Evolutionary conservation across 1,140 invertebrate genomes (phyloP), one percentile per base, ranked within the genome.

Genomic region (Macrosteles quadrilineatus): DNA sequence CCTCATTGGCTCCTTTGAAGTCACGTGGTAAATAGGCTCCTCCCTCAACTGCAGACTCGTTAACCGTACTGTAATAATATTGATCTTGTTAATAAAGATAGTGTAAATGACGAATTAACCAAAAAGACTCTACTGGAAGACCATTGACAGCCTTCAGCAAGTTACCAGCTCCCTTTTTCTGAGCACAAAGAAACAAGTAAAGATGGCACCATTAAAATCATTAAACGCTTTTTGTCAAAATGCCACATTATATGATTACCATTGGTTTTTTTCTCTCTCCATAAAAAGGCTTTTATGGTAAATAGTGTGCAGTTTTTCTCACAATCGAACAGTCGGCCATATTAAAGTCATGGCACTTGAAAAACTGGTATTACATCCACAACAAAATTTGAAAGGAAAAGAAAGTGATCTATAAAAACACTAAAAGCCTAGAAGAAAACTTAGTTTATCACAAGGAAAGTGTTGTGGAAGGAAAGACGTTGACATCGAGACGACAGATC

Each of bases 401-500:
- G 53, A 72, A 11, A 74, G 75, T 29, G 64, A 29, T 25, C 67
- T 76, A 43, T 1, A 3, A 19, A 65, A 1, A 14, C 75, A 76
- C 29, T 14, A 72, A 30, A 59, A 45, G 29, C 72, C 55, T 65
- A n/a, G n/a, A n/a, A n/a, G n/a, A n/a, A n/a, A n/a, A n/a, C n/a
- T n/a, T n/a, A n/a, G 1, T 70, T 12, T 76, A 77, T 53, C 76
- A 77, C 55, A 64, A 69, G 67, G 17, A 40, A 30, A 65, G 72
- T 70, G 73, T 75, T n/a, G 47, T 68, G 21, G 25, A 6, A 17
- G 75, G 53, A 21, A 73, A 73, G 40, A 45, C 59, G 57, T 77
- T 77, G 73, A 19, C 74, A 76, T 53, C 63, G 75, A 43, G 73
- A 75, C 64, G 73, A 74, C 68, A 76, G 72, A 19, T 17, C 11